phyloP scores from a whole-genome alignment of 2,888 invertebrate genomes.

The Galerucella pusilla region DNA sequence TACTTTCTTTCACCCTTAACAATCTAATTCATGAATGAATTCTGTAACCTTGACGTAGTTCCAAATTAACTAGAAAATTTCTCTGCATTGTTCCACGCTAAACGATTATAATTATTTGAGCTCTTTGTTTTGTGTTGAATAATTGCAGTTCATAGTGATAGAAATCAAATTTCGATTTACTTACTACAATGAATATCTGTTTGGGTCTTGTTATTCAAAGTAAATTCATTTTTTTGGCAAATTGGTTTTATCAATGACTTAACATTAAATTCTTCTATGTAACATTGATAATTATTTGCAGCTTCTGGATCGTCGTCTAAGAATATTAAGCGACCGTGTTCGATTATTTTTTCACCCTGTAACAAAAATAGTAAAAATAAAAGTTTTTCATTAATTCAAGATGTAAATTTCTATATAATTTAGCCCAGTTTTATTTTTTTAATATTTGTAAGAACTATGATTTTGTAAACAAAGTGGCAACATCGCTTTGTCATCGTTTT shows the following conservation, averaged over 20 bases:
- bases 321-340: slow-evolving; percentile 61
- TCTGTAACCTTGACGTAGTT: slow-evolving; percentile 1
- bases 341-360: slow-evolving; percentile 60
- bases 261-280: slow-evolving; percentile 55
- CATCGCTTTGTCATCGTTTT: too few relatives aligned
- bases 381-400: too few relatives aligned
- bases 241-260: slow-evolving; percentile 58
- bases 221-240: slow-evolving; percentile 16
- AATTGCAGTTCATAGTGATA: too few relatives aligned
- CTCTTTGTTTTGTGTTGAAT: background rate
- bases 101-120: background rate
- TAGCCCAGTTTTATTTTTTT: too few relatives aligned
- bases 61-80: background rate
- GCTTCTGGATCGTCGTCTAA: slow-evolving; percentile 63
- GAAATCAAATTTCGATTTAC: slow-evolving; percentile 38
- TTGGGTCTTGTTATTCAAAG: slow-evolving; percentile 45
- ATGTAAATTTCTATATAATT: too few relatives aligned
- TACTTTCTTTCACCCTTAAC: background rate
- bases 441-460: too few relatives aligned
- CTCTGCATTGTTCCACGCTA: background rate
- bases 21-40: slow-evolving; percentile 6
- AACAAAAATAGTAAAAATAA: slow-evolving; percentile 38
- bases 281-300: slow-evolving; percentile 63
- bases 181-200: slow-evolving; percentile 60
- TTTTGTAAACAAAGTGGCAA: too few relatives aligned